phyloP scores from a whole-genome alignment of 2,888 invertebrate species.

The Leucophora obtusa region DNA sequence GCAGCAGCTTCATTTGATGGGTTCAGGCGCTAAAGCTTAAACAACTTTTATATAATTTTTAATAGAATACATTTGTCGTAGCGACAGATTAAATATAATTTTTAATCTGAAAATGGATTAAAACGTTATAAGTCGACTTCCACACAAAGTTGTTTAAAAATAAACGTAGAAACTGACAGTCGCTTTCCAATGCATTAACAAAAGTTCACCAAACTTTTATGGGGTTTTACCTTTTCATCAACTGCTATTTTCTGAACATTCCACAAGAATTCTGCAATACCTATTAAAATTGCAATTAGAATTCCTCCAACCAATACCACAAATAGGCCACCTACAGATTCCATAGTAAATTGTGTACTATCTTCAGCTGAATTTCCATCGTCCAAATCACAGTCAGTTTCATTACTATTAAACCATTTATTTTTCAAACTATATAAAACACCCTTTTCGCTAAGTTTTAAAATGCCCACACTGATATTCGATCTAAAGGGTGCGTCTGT shows the following conservation, averaged over 20 bases:
- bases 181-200: too few relatives aligned
- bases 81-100: too few relatives aligned
- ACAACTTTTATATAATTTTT: too few relatives aligned
- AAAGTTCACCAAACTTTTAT: too few relatives aligned
- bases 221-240: slow-evolving; percentile 85
- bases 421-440: slow-evolving; percentile 88
- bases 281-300: slow-evolving; percentile 84
- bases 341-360: slow-evolving; percentile 68
- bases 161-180: too few relatives aligned
- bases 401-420: slow-evolving; percentile 91
- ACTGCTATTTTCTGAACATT: slow-evolving; percentile 88
- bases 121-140: too few relatives aligned
- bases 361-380: not conserved
- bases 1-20: too few relatives aligned
- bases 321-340: slow-evolving; percentile 91
- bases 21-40: too few relatives aligned
- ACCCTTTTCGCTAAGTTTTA: slow-evolving; percentile 95
- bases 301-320: slow-evolving; percentile 89
- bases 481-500: slow-evolving; percentile 87
- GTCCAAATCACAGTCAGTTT: slow-evolving; percentile 74
- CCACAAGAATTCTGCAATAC: slow-evolving; percentile 91
- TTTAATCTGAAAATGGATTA: too few relatives aligned
- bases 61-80: too few relatives aligned
- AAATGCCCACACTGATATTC: slow-evolving; percentile 90
- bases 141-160: too few relatives aligned